Conservation (phyloP, 2,113 vertebrate genomes). For the Chrysemys picta region DNA sequence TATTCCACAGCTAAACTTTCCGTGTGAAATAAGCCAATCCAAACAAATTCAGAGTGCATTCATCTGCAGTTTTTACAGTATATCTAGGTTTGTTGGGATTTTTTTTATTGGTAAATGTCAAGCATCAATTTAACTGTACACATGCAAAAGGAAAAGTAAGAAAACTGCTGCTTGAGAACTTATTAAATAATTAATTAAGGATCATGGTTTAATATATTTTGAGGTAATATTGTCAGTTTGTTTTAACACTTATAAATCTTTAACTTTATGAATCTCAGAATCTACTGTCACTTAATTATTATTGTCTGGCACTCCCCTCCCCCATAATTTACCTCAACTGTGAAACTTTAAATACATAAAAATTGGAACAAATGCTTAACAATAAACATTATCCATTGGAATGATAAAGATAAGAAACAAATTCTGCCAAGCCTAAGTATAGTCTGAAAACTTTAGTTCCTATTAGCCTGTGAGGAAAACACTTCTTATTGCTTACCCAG, state of each 20-base stretch:
- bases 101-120: neutral
- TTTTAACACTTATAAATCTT: neutral
- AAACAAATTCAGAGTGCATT: neutral
- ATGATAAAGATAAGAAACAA: neutral
- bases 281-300: neutral
- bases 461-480: neutral
- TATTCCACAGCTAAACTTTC: neutral
- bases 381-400: neutral
- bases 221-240: neutral
- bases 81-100: neutral
- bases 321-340: neutral
- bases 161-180: neutral
- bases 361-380: neutral
- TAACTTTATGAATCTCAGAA: neutral
- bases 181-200: neutral
- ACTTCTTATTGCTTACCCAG: neutral
- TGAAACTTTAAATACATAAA: neutral
- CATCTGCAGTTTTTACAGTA: neutral
- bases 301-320: neutral
- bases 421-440: neutral
- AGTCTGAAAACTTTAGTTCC: neutral
- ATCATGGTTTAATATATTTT: neutral
- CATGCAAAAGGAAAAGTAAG: neutral
- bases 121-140: neutral
- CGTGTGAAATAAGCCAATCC: fast-evolving